phyloP scores from a whole-genome alignment of 2,797 vertebrate genomes.

The Cryptoprocta ferox region DNA sequence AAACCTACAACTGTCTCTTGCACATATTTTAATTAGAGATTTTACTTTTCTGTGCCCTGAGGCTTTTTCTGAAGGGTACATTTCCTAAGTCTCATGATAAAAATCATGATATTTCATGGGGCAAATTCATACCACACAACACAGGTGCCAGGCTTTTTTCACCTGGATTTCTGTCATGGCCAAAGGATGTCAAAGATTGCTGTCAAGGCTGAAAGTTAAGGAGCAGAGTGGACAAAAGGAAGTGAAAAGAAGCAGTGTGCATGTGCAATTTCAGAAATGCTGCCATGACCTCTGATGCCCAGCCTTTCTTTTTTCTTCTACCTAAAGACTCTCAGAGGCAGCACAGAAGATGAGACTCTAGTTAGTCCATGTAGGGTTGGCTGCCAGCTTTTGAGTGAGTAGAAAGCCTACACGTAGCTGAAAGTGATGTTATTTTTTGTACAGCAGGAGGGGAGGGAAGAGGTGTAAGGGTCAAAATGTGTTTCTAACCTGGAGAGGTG shows the following conservation, averaged over 20 bases:
- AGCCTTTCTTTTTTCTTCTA: neutral
- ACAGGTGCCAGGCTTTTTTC: rapidly evolving
- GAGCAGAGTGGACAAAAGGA: rapidly evolving
- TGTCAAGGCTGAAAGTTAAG: neutral
- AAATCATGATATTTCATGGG: neutral
- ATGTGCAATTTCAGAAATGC: neutral
- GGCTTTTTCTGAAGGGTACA: neutral
- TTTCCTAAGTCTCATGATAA: neutral
- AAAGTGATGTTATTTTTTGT: neutral
- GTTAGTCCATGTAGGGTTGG: rapidly evolving
- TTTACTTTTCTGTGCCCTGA: neutral
- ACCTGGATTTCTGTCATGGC: neutral
- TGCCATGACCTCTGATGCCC: rapidly evolving
- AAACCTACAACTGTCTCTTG: neutral
- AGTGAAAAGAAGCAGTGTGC: neutral
- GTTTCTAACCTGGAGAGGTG: neutral
- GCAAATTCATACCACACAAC: neutral
- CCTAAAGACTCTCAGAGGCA: neutral
- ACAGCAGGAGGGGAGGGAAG: neutral
- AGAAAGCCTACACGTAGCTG: no score
- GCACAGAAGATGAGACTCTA: rapidly evolving
- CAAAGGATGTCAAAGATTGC: neutral
- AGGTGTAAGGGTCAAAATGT: neutral
- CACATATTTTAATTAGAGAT: constrained; percentile 8
- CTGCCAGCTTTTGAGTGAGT: neutral